Base-by-base conservation (phyloP, 2,888 invertebrate species). In the Oeneis ivallda region DNA sequence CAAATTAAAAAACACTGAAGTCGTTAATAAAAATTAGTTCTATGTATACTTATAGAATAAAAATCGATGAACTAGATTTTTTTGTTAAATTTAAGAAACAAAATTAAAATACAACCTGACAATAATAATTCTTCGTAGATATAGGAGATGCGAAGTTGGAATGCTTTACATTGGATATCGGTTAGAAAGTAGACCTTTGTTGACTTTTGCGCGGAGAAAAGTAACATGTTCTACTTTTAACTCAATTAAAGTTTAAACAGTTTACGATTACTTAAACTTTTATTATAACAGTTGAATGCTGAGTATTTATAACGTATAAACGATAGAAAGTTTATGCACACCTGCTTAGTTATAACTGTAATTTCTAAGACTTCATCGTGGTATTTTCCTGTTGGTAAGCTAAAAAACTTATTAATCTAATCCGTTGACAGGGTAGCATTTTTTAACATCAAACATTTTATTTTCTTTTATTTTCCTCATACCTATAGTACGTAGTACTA, bases 111-210 rank as follows among this genome's bases (percentile, higher is more conserved):
- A 37, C 17, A 26, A 32, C 50, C 13, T 52, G 13, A 52, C 26
- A 13, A 52, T n/a, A 32, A 52, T 15, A 53, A 34, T 53, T 53
- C 34, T 62, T 58, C 53, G 15, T 37, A n/a, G n/a, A n/a, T n/a
- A 56, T 61, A 53, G 34, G 50, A 43, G 49, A 65, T 52, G 69
- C 61, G 61, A 70, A 70, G 66, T 68, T 47, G 34, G 64, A 64
- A 58, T 70, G 63, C 52, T 39, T 67, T 64, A 70, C 34, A 75
- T 76, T 74, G 74, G 72, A 74, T 37, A 37, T 34, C 34, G 41
- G 72, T 47, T 78, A 84, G 86, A 86, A 86, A 85, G 85, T 82
- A 73, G 72, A 80, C 71, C 74, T 75, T 71, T 79, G 75, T 80
- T 77, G 76, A 77, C 76, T 77, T 74, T 76, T 75, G 73, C 75